Evolutionary conservation across 2,113 vertebrate species (phyloP).

Genomic region (Greenwoodochromis staneri): DNA sequence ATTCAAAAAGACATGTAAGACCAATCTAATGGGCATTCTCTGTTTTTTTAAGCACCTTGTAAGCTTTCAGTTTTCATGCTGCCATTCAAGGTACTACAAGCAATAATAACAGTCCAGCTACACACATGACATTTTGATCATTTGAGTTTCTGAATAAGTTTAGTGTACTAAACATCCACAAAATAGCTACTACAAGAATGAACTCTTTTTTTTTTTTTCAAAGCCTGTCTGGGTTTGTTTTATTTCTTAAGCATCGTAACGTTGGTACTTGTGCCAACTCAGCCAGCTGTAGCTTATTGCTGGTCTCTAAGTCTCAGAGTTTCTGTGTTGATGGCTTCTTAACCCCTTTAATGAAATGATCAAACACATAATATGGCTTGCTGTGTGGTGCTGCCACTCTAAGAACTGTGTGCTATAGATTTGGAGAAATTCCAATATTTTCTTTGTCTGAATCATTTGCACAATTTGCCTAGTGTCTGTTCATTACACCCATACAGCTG

Average conservation of each 20-base stretch:
- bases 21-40: not conserved
- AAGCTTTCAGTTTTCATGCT: not conserved
- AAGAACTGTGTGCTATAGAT: not conserved
- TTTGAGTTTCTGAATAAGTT: not conserved
- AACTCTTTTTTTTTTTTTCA: not conserved
- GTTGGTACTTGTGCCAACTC: not conserved
- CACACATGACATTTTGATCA: not conserved
- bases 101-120: not conserved
- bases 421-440: not conserved
- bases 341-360: not conserved
- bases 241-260: not conserved
- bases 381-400: not conserved
- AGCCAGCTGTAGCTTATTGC: not conserved
- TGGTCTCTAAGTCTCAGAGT: not conserved
- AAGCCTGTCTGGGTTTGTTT: not conserved
- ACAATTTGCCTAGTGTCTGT: not conserved
- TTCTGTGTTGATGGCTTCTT: not conserved
- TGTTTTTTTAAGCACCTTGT: not conserved
- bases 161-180: not conserved
- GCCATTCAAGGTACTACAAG: not conserved
- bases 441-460: not conserved
- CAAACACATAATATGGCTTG: not conserved
- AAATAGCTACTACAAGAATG: not conserved
- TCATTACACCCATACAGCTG: not conserved
- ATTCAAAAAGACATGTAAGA: not conserved